Evolutionary conservation across 2,113 vertebrate genomes (phyloP).

Genomic region (Clarias magur): DNA sequence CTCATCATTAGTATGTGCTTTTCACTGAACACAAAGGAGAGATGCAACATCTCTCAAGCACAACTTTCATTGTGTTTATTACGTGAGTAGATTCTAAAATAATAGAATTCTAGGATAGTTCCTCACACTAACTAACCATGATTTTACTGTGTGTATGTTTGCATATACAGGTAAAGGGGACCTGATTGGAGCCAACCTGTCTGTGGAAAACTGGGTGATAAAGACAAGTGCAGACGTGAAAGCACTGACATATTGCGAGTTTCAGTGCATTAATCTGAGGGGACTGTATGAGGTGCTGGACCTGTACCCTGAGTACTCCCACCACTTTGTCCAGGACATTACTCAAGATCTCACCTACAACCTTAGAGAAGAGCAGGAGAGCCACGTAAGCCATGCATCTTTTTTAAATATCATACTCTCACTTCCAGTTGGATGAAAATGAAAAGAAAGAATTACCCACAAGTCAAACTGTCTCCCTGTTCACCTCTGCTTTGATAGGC

Average conservation of each 20-base stretch:
- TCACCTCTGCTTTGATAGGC: too few species aligned
- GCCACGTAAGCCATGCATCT: neutral
- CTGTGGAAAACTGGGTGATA: constrained; percentile 48
- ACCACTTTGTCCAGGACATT: constrained; percentile 54
- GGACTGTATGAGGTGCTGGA: constrained; percentile 55
- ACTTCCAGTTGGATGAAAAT: neutral
- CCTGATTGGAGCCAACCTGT: constrained; percentile 53
- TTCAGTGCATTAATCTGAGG: constrained; percentile 55
- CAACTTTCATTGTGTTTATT: neutral
- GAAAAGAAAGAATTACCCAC: too few species aligned
- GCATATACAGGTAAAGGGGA: constrained; percentile 52
- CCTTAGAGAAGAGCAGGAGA: constrained; percentile 35
- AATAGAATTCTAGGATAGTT: neutral
- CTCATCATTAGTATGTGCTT: neutral
- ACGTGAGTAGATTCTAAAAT: neutral
- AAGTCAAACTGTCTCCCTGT: too few species aligned
- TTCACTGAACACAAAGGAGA: neutral
- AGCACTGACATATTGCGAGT: constrained; percentile 53
- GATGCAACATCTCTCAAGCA: neutral
- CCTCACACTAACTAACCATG: neutral
- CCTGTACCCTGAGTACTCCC: constrained; percentile 55
- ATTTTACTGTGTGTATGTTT: constrained; percentile 18
- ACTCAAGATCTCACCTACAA: constrained; percentile 55
- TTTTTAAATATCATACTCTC: neutral
- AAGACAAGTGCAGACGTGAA: constrained; percentile 56